Evolutionary conservation across 2,113 vertebrate species (phyloP), one percentile per base, ranked within the genome.

Genomic region (Dendrocopos noguchii): DNA sequence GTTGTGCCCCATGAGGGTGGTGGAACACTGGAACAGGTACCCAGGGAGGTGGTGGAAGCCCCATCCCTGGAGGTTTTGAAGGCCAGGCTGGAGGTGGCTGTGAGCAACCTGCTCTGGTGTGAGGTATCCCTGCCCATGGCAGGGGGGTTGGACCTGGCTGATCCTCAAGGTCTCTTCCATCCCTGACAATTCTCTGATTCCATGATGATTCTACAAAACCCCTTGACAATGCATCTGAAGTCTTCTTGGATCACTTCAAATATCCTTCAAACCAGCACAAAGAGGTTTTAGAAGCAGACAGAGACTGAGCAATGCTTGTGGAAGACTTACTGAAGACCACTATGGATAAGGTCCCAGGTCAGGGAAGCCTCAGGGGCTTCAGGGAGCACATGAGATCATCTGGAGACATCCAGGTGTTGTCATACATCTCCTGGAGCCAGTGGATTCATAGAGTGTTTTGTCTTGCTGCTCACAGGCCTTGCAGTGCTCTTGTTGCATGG

Each of bases 161-260:
- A 42, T 13, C 42, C 12, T 42, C 14, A 13, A 42, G 42, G 42
- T 42, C 42, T 13, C 42, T 42, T 42, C 42, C 42, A 42, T 6
- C 42, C 42, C 42, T 42, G 12, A 13, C 42, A 42, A 42, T 42
- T 42, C 36, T 36, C 36, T 36, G 34, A 36, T 36, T 36, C 34
- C 9, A 36, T 36, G 34, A 36, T 36, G 36, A 36, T 36, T 36
- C 36, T 36, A 42, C 14, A 15, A 25, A 84, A 78, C 34, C 85
- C 93, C 91, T 31, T 46, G 88, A 92, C 59, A 76, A 87, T 65
- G 64, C 74, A 79, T 57, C 67, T 84, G 7, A 84, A 82, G 56
- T 28, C 56, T 82, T 68, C 88, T 93, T 65, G 70, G 85, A 82
- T 71, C 70, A 29, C 59, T 86, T 77, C 83, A 66, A 56, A 90